These are phyloP conservation scores for Cricetomys ansorgei DNA, from an alignment of 2,113 vertebrate species.

Conservation along the genomic window DNA sequence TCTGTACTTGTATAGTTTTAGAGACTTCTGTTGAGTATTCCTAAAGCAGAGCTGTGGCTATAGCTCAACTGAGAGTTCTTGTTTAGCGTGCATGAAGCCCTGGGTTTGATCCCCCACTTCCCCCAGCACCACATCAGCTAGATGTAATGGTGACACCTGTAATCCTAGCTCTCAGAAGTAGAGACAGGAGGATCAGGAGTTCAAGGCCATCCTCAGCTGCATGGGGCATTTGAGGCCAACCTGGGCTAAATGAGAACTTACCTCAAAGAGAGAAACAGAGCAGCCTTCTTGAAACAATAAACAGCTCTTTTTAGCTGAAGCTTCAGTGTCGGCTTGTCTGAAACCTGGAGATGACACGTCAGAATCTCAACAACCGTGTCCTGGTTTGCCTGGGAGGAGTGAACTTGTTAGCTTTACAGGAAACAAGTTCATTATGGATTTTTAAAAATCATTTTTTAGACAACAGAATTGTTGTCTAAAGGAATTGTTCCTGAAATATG, in stretches of 20 bases:
- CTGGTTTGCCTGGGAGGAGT: slow-evolving; percentile 14
- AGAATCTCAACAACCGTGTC: not conserved
- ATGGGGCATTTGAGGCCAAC: not conserved
- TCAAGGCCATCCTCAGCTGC: not conserved
- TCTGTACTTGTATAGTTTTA: slow-evolving; percentile 32
- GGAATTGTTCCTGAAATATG: slow-evolving; percentile 37
- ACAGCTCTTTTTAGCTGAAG: not conserved
- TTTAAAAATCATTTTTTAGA: not conserved
- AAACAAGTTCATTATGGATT: not conserved
- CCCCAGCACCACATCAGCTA: not conserved
- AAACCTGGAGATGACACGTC: slow-evolving; percentile 30
- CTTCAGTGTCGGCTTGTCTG: slow-evolving; percentile 5
- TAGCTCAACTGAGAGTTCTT: not conserved
- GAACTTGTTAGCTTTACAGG: slow-evolving; percentile 35
- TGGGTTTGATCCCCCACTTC: not conserved
- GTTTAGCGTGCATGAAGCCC: too few species aligned
- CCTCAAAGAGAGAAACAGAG: not conserved
- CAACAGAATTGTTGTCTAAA: not conserved
- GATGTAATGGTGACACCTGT: not conserved
- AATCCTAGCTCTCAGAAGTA: not conserved
- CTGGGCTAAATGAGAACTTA: not conserved
- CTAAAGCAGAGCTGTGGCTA: not conserved
- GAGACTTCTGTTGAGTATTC: not conserved
- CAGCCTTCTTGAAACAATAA: slow-evolving; percentile 33
- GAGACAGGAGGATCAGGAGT: too few species aligned